These are phyloP conservation scores for Tuberolachnus salignus DNA, from an alignment of 2,888 invertebrate species.

Conservation along the genomic window DNA sequence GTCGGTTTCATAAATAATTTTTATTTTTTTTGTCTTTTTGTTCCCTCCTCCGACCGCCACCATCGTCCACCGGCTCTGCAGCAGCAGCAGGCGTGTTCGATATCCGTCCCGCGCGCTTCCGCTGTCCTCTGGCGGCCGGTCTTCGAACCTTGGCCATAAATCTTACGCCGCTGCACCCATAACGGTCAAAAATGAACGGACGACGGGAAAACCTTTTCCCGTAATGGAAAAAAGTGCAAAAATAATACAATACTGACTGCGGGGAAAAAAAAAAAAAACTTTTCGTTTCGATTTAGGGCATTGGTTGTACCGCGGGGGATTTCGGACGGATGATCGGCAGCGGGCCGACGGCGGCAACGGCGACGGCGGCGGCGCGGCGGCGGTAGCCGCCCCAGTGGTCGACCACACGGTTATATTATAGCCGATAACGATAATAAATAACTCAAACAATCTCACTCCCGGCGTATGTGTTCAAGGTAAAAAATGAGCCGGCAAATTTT, in stretches of 20 bases:
- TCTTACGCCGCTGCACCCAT: slow-evolving; percentile 44
- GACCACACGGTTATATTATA: too few relatives aligned
- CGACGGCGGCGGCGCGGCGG: neutral
- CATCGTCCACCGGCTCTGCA: neutral
- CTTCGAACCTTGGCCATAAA: slow-evolving; percentile 53
- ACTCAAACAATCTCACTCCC: slow-evolving; percentile 31
- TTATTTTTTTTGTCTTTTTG: slow-evolving; percentile 42
- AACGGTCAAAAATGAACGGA: slow-evolving; percentile 55
- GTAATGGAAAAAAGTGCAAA: slow-evolving; percentile 56
- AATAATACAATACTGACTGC: slow-evolving; percentile 41
- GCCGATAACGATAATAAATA: slow-evolving; percentile 34
- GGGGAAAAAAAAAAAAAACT: slow-evolving; percentile 41
- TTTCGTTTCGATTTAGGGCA: slow-evolving; percentile 52
- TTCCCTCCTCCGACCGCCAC: slow-evolving; percentile 13
- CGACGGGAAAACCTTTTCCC: slow-evolving; percentile 54
- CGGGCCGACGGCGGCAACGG: neutral
- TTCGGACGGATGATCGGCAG: slow-evolving; percentile 39
- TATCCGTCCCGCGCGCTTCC: slow-evolving; percentile 43
- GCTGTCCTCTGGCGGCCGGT: slow-evolving; percentile 25
- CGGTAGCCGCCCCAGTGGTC: slow-evolving; percentile 1
- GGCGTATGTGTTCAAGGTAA: slow-evolving; percentile 7
- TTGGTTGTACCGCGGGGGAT: slow-evolving; percentile 29
- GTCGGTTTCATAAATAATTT: slow-evolving; percentile 55
- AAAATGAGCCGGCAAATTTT: slow-evolving; percentile 43
- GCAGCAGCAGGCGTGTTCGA: slow-evolving; percentile 45